phyloP scores from a whole-genome alignment of 2,113 vertebrate genomes.

The Eudyptes chrysolophus region DNA sequence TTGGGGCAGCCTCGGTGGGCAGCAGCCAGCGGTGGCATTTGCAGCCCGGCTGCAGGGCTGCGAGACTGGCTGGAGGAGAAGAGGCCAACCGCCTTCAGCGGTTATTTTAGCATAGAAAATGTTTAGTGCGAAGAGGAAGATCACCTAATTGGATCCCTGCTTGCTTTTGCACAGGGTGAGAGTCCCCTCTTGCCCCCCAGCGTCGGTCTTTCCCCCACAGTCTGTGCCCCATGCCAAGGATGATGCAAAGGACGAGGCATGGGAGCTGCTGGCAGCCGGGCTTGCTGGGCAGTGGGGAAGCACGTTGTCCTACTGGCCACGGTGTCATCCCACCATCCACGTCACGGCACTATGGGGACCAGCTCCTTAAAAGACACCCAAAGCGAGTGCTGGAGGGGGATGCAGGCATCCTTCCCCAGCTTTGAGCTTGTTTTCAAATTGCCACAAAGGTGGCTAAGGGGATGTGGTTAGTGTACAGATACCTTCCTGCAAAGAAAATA shows the following conservation, averaged over 20 bases:
- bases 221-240: rapidly evolving
- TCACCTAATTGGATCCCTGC: background rate
- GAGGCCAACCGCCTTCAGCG: background rate
- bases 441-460: background rate
- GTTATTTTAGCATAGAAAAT: background rate
- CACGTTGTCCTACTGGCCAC: background rate
- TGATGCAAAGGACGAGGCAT: rapidly evolving
- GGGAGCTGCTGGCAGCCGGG: background rate
- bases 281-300: background rate
- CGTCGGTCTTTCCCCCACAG: rapidly evolving
- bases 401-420: background rate
- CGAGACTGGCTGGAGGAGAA: background rate
- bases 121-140: background rate
- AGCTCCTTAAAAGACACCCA: background rate
- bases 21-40: background rate
- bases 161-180: background rate
- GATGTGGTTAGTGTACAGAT: background rate
- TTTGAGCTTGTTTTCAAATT: background rate
- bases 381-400: background rate
- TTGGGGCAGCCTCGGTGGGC: rapidly evolving
- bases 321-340: background rate
- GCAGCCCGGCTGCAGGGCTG: background rate
- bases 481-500: background rate
- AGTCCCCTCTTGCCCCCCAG: background rate
- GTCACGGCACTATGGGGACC: rapidly evolving